Conservation (phyloP, 2,888 invertebrate genomes). For the Lingula anatina region DNA sequence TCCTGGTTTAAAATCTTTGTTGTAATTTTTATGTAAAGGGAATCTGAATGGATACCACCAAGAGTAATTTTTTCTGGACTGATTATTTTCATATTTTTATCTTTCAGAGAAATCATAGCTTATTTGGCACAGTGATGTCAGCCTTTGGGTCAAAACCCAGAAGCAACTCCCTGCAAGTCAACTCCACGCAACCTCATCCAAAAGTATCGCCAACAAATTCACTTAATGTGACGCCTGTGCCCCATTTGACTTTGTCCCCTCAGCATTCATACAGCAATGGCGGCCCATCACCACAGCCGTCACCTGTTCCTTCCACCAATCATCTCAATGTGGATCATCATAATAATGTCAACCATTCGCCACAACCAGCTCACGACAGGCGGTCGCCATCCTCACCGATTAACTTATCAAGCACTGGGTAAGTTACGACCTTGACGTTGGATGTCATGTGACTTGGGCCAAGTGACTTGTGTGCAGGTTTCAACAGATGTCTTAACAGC, state of each 20-base stretch:
- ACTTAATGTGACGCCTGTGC: constrained; percentile 18
- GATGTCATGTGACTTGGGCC: no score
- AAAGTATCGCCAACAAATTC: constrained; percentile 38
- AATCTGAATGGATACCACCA: no score
- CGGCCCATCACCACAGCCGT: no score
- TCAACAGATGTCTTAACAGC: no score
- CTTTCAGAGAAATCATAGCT: constrained; percentile 84
- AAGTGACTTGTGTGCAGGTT: no score
- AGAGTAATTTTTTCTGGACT: neutral
- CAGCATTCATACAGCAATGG: constrained; percentile 30
- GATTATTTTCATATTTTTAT: no score
- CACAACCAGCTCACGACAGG: constrained; percentile 39
- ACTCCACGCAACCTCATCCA: constrained; percentile 25
- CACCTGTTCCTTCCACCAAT: constrained; percentile 29
- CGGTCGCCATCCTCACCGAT: no score
- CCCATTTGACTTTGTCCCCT: constrained; percentile 27
- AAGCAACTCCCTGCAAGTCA: constrained; percentile 41
- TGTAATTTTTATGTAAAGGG: no score
- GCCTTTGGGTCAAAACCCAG: constrained; percentile 35
- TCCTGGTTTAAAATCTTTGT: no score
- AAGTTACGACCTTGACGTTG: no score
- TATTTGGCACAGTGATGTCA: constrained; percentile 79
- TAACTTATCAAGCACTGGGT: no score
- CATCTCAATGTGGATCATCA: constrained; percentile 36
- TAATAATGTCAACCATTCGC: constrained; percentile 36